phyloP scores from a whole-genome alignment of 2,888 invertebrate genomes.

The Drosophila yooni region DNA sequence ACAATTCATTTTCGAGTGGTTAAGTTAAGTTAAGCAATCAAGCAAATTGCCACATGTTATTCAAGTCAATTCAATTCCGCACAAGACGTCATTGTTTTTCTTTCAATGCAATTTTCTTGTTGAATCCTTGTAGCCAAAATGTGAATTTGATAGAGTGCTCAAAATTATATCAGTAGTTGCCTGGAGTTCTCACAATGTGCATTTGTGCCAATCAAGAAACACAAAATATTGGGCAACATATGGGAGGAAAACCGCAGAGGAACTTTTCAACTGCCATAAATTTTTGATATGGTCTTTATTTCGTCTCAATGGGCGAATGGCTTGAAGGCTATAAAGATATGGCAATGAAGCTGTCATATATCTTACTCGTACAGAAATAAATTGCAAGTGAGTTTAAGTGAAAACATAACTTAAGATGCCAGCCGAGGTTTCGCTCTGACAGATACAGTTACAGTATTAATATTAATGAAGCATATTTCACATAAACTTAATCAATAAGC shows the following conservation, averaged over 20 bases:
- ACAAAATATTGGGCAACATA: neutral
- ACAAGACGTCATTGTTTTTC: neutral
- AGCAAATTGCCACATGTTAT: neutral
- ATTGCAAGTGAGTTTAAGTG: neutral
- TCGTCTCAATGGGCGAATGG: neutral
- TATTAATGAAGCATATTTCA: neutral
- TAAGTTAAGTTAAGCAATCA: neutral
- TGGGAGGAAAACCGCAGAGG: neutral
- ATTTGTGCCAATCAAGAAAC: constrained; percentile 12
- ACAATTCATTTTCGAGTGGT: neutral
- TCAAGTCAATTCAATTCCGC: neutral
- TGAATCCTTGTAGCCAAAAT: constrained; percentile 17
- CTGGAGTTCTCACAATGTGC: neutral
- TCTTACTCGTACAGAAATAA: neutral
- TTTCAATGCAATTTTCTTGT: constrained; percentile 5
- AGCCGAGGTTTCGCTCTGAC: neutral
- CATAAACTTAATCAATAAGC: neutral
- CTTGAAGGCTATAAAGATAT: neutral
- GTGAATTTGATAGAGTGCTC: constrained; percentile 38
- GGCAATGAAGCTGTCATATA: constrained; percentile 9
- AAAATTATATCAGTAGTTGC: constrained; percentile 21
- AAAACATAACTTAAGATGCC: neutral
- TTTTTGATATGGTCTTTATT: constrained; percentile 9
- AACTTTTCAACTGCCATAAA: constrained; percentile 13
- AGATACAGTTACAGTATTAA: neutral